Evolutionary conservation across 2,113 vertebrate species (phyloP), one percentile per base, ranked within the genome.

Genomic region (Electrona antarctica): DNA sequence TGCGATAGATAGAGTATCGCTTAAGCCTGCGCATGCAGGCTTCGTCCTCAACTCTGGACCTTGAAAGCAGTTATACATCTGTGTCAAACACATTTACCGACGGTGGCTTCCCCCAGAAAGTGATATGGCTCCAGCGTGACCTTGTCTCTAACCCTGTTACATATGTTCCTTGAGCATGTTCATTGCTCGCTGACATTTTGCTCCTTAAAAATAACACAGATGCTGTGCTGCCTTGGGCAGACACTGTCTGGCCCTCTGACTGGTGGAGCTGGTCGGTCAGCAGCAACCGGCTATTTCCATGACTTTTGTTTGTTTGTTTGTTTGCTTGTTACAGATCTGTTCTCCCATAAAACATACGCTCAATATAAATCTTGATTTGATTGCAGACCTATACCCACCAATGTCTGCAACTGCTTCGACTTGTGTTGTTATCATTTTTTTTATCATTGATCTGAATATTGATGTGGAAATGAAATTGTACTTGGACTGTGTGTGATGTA

Each of bases 161-260:
- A 89, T 83, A 84, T 85, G 81, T 51, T 71, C 78, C 87, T 76
- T 76, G 54, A 74, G 83, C 80, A 84, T 88, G 83, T 85, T 89
- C 86, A 76, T 85, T 74, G 86, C 86, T 83, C 84, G 56, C 68
- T 89, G 89, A 90, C 83, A 90, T 91, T 90, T 91, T 88, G 80
- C 89, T 89, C 81, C 88, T 90, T 87, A 91, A 91, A 90, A 91
- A 93, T 85, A 92, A 93, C 92, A 89, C 89, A 91, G 90, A 90
- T 91, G 85, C 87, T 81, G 70, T 8, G 62, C 55, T 64, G 64
- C 70, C 62, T 60, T 69, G 78, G 45, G 59, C 64, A 62, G 60
- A 71, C 29, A 13, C 41, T 2, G 76, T 81, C 69, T 79, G 78
- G 77, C 65, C 60, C 66, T 51, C 62, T 14, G 65, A 77, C 60